Evolutionary conservation across 2,797 vertebrate genomes (phyloP).

Genomic region (Synaphobranchus kaupii): DNA sequence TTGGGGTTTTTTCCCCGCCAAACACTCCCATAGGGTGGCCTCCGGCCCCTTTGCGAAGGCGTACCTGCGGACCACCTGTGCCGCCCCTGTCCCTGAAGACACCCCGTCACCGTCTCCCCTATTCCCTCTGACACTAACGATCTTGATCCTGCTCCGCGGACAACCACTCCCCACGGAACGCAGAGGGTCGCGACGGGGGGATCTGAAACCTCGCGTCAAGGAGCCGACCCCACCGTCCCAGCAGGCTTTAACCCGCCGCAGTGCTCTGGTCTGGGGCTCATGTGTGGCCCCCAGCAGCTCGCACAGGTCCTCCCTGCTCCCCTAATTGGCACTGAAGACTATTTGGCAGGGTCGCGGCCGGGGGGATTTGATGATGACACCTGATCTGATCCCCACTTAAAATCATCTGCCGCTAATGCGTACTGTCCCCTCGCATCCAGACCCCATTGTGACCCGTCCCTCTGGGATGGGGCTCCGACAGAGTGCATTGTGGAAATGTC

Average conservation of each 20-base stretch:
- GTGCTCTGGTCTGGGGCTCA: slow-evolving; percentile 60
- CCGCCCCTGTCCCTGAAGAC: not conserved
- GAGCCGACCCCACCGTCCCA: slow-evolving; percentile 66
- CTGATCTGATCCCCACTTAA: slow-evolving; percentile 79
- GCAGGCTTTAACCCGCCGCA: slow-evolving; percentile 46
- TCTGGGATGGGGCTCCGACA: not conserved
- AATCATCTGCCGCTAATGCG: slow-evolving; percentile 66
- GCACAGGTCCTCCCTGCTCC: slow-evolving; percentile 42
- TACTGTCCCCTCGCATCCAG: slow-evolving; percentile 45
- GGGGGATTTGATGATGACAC: slow-evolving; percentile 74
- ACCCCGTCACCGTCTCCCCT: slow-evolving; percentile 14
- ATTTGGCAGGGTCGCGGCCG: slow-evolving; percentile 62
- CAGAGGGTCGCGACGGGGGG: slow-evolving; percentile 59
- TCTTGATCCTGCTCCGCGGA: slow-evolving; percentile 45
- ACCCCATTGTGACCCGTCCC: not conserved
- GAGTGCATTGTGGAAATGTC: not conserved
- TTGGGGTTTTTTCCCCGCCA: not conserved
- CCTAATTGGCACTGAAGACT: slow-evolving; percentile 78
- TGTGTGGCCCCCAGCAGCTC: slow-evolving; percentile 54
- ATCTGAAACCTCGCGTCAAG: slow-evolving; percentile 71
- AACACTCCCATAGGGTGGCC: not conserved
- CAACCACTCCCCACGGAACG: slow-evolving; percentile 68
- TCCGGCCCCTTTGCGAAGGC: not conserved
- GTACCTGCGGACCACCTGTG: not conserved
- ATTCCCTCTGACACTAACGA: slow-evolving; percentile 20